Evolutionary conservation across 1,140 invertebrate species (phyloP).

Genomic region (Aethina tumida): DNA sequence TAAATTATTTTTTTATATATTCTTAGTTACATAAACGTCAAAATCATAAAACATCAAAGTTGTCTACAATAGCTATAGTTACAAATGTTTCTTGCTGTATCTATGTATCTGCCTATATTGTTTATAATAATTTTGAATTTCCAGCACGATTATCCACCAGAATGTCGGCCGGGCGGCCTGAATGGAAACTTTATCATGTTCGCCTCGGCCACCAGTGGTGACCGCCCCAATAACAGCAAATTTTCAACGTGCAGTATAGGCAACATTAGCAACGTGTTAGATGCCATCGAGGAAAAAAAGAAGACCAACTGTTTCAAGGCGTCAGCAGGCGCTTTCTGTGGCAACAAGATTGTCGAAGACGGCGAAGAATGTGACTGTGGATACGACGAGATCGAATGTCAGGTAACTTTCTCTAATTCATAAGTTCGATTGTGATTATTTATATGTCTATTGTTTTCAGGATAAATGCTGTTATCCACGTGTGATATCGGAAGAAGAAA

Average conservation of each 20-base stretch:
- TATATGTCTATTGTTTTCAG: too few species aligned
- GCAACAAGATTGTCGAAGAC: constrained; percentile 96
- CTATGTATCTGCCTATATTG: not conserved
- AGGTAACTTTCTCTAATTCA: too few species aligned
- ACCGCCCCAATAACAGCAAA: constrained; percentile 88
- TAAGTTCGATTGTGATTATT: too few species aligned
- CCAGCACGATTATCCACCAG: constrained; percentile 89
- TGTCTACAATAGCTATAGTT: too few species aligned
- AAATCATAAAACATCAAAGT: too few species aligned
- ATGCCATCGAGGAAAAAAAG: constrained; percentile 80
- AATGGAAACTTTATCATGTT: constrained; percentile 97
- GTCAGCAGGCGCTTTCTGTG: constrained; percentile 92
- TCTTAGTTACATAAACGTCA: too few species aligned
- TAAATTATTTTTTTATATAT: too few species aligned
- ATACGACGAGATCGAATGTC: constrained; percentile 88
- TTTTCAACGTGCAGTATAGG: constrained; percentile 88
- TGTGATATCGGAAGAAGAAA: constrained; percentile 58
- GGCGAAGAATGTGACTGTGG: constrained; percentile 99
- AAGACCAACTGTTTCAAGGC: constrained; percentile 94
- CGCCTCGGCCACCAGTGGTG: constrained; percentile 88
- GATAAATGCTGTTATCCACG: constrained; percentile 92
- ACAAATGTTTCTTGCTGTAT: too few species aligned
- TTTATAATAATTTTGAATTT: constrained; percentile 25
- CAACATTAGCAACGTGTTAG: constrained; percentile 91
- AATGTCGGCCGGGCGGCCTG: constrained; percentile 81